Evolutionary conservation across 1,140 invertebrate species (phyloP), one percentile per base, ranked within the genome.

Genomic region (Drosophila lini): DNA sequence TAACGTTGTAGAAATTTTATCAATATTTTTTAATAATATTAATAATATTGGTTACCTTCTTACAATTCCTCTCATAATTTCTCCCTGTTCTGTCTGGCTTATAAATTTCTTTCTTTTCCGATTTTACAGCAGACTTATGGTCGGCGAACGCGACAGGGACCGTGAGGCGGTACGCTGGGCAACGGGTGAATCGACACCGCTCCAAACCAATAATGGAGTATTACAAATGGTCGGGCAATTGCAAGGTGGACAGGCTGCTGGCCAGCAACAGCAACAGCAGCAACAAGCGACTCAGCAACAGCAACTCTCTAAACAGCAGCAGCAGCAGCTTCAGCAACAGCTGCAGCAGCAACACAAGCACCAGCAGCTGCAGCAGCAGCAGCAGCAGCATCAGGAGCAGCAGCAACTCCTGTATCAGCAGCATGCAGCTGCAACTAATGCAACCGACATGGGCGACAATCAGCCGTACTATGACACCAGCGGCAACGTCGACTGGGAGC

Each of bases 81-180:
- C 8, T 58, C n/a, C 2, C 10, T 15, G 40, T 45, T 0, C 3
- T 15, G 2, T 19, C 5, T 59, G 34, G 2, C 11, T 25, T 16
- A 42, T 42, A 61, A 63, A 61, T 60, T 19, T 34, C 4, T 0
- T 15, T 16, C 1, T 16, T 10, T 7, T n/a, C 0, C 11, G 4
- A 52, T 61, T 52, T 44, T 81, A 53, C 71, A 91, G 88, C 91
- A 89, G 91, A 85, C 88, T 91, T 91, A 93, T 93, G 93, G 93
- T 93, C 91, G 93, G 93, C 90, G 93, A 93, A 91, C 92, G 93
- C 91, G 94, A 94, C 93, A 94, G 94, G 93, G 94, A 94, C 93
- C 94, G 94, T 93, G 94, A 94, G 93, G 94, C 94, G 93, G 94
- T 94, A 94, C 94, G 94, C 93, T 95, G 94, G 94, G 94, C 94